phyloP scores from a whole-genome alignment of 92 coral and sea anemone genomes.

The Phenganax subtilis region DNA sequence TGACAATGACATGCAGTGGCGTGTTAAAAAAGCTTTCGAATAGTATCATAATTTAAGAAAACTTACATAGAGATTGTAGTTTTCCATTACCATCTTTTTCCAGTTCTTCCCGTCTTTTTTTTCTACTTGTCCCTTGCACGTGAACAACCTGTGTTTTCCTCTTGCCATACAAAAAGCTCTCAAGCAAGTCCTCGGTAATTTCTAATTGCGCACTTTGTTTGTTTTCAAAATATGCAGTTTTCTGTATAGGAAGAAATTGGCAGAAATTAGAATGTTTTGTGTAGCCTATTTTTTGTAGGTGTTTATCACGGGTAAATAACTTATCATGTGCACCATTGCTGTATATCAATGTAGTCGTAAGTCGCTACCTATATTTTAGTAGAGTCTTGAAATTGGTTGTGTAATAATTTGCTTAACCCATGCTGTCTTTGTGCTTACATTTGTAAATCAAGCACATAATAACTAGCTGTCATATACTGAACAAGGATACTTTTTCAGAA shows the following conservation, averaged over 20 bases:
- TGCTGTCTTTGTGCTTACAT: background rate
- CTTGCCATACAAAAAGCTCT: slow-evolving; percentile 34
- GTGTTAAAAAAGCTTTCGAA: background rate
- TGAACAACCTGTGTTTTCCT: background rate
- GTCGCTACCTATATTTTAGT: background rate
- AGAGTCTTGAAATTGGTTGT: background rate
- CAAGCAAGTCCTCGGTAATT: slow-evolving; percentile 21
- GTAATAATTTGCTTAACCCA: slow-evolving; percentile 3
- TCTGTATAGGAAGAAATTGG: slow-evolving; percentile 6
- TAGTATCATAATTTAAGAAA: background rate
- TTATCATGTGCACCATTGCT: too few relatives aligned
- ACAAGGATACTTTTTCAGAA: too few relatives aligned
- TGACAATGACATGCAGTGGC: slow-evolving; percentile 10
- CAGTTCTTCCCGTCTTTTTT: background rate
- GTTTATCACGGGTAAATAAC: too few relatives aligned
- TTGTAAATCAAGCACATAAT: too few relatives aligned
- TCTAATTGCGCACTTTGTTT: slow-evolving; percentile 2
- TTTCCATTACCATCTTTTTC: slow-evolving; percentile 7
- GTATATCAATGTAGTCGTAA: too few relatives aligned
- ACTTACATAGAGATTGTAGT: slow-evolving; percentile 29
- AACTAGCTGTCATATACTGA: too few relatives aligned
- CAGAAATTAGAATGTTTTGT: background rate
- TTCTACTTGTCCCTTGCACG: background rate
- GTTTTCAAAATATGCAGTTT: background rate
- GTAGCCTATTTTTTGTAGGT: too few relatives aligned